These are phyloP conservation scores for Synchiropus splendidus DNA, from an alignment of 2,113 vertebrate genomes.

Conservation along the genomic window DNA sequence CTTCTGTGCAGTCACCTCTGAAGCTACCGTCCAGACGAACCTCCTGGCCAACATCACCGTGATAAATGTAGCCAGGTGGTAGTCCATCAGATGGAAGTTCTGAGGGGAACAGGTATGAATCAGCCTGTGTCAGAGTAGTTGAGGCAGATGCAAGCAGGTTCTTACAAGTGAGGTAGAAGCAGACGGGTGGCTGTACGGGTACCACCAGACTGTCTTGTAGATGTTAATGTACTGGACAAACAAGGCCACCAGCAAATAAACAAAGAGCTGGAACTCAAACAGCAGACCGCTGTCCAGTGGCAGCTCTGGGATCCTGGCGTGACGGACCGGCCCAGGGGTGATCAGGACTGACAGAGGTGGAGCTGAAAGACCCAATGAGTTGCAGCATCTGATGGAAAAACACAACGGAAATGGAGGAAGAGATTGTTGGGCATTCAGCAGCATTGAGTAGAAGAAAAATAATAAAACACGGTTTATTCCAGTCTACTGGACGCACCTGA, in stretches of 20 bases:
- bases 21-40: constrained; percentile 93
- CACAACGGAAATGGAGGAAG: too few relatives aligned
- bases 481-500: too few relatives aligned
- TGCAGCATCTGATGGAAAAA: constrained; percentile 75
- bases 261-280: constrained; percentile 95
- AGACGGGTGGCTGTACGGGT: constrained; percentile 89
- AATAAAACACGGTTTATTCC: too few relatives aligned
- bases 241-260: constrained; percentile 90
- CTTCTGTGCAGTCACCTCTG: constrained; percentile 74
- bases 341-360: constrained; percentile 91
- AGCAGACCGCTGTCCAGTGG: constrained; percentile 87
- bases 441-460: too few relatives aligned
- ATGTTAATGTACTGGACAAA: constrained; percentile 99
- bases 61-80: constrained; percentile 93
- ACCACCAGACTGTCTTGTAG: constrained; percentile 99
- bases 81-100: constrained; percentile 98
- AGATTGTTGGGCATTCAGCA: too few relatives aligned
- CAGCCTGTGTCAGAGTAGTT: background rate
- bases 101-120: constrained; percentile 44
- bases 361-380: constrained; percentile 79
- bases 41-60: constrained; percentile 95
- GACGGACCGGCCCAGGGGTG: constrained; percentile 91
- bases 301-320: constrained; percentile 90
- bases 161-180: constrained; percentile 90
- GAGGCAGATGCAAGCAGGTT: background rate